Percentiles rank a stretch among this genome's conserved stretches.
Conservation (phyloP, 2,797 vertebrate species). For the Apogon hyalosoma region DNA sequence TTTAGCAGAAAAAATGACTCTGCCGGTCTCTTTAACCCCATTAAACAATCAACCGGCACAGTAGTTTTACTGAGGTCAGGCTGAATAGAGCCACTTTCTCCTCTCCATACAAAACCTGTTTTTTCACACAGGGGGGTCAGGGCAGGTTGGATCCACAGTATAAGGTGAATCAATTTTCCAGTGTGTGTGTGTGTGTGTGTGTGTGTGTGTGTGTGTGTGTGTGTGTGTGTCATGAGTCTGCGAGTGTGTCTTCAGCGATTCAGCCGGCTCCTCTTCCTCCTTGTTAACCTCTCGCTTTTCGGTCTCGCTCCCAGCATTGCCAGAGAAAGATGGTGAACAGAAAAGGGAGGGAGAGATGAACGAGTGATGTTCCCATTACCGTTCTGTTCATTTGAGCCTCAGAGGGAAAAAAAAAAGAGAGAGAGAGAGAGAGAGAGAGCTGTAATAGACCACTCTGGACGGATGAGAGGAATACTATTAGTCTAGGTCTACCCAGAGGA, state of each 20-base stretch:
- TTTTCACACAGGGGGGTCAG: not conserved
- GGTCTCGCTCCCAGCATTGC: constrained; percentile 5
- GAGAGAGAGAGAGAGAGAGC: constrained; percentile 24
- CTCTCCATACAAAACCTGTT: too few relatives aligned
- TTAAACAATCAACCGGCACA: too few relatives aligned
- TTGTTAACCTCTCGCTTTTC: constrained; percentile 39
- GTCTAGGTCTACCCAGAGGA: constrained; percentile 36
- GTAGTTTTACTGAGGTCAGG: too few relatives aligned
- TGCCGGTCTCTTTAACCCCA: too few relatives aligned
- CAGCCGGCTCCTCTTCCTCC: not conserved
- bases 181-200: not conserved
- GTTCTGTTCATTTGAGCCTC: constrained; percentile 51
- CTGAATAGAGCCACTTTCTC: too few relatives aligned
- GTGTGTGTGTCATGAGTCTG: not conserved
- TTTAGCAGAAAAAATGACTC: too few relatives aligned
- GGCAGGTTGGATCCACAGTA: not conserved
- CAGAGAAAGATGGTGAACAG: constrained; percentile 20
- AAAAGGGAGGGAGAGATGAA: constrained; percentile 30
- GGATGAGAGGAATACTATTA: constrained; percentile 53
- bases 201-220: not conserved
- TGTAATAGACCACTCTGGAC: constrained; percentile 44
- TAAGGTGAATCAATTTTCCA: not conserved
- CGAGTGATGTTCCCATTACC: constrained; percentile 60
- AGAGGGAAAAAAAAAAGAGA: constrained; percentile 24
- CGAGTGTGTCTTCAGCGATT: constrained; percentile 9